A percentile compares a stretch with the other conserved stretches of the same genome.
Conservation (phyloP, 2,888 invertebrate genomes). For the Congeria kusceri region DNA sequence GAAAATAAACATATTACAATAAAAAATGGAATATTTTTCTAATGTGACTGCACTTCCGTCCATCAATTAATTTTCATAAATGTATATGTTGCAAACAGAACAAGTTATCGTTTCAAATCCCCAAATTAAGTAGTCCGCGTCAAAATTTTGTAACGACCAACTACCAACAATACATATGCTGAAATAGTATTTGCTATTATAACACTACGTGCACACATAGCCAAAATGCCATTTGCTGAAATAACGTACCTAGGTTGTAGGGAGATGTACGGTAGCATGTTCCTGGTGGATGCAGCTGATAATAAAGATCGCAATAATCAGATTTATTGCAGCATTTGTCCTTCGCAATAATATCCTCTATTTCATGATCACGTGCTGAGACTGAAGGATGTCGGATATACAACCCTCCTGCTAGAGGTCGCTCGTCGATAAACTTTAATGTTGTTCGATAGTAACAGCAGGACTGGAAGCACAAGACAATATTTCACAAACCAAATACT, state of each 20-base stretch:
- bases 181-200: not conserved
- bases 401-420: not conserved
- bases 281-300: slow-evolving; percentile 2
- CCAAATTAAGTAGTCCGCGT: no score
- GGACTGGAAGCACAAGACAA: not conserved
- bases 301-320: slow-evolving; percentile 1
- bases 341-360: not conserved
- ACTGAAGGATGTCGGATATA: not conserved
- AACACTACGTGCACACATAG: not conserved
- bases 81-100: no score
- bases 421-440: not conserved
- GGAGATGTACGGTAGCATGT: not conserved
- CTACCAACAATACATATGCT: not conserved
- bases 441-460: slow-evolving; percentile 1
- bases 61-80: no score
- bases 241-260: not conserved
- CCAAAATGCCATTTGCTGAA: not conserved
- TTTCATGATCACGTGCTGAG: not conserved
- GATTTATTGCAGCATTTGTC: slow-evolving; percentile 5
- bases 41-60: no score
- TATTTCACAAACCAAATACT: no score
- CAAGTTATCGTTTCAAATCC: no score
- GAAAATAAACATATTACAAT: no score
- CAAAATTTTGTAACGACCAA: not conserved
- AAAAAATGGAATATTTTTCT: no score